Evolutionary conservation across 2,797 vertebrate species (phyloP), one percentile per base, ranked within the genome.

Genomic region (Pseudomugil gertrudae): DNA sequence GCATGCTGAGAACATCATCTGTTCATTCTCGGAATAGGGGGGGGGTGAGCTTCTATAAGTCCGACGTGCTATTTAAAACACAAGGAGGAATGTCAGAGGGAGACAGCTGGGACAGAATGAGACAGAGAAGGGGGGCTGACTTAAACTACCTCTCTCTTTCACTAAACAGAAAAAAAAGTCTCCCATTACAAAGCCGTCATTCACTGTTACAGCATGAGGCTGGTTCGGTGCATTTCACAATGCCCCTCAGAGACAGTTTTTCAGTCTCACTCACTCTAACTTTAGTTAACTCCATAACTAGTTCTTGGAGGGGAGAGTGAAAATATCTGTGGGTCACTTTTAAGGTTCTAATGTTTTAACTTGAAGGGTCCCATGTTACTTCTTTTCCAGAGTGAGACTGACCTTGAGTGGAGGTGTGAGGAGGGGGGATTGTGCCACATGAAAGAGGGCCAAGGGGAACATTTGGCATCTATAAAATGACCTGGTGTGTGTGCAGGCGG

Each of bases 41-140:
- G 72, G 70, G 78, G 69, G 14, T 57, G 55, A 50, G 76, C 55
- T 66, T 81, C 70, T 43, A 63, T 70, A 77, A 76, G 63, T 61
- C 52, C 1, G 57, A 58, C 27, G 64, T 79, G 81, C 91, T 94
- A 94, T 94, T 93, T 93, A 90, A 92, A 93, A 90, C 89, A 4
- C 72, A 54, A 24, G 45, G 38, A 85, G 89, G 89, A 92, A 93
- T 93, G 89, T 90, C 63, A 68, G 67, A 19, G 55, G 23, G 57
- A 74, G 90, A 92, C 92, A 94, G 92, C 93, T 94, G 90, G 79
- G 72, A 40, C 69, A 24, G 58, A 57, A 27, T 59, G 23, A 56
- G 8, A 40, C 15, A 17, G 58, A 15, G 58, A 7, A 30, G 15
- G 17, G 19, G 14, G 29, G n/a, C 4, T 26, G 38, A 56, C 60